Conservation (phyloP, 1,140 invertebrate genomes). For the Brachionus angularis region DNA sequence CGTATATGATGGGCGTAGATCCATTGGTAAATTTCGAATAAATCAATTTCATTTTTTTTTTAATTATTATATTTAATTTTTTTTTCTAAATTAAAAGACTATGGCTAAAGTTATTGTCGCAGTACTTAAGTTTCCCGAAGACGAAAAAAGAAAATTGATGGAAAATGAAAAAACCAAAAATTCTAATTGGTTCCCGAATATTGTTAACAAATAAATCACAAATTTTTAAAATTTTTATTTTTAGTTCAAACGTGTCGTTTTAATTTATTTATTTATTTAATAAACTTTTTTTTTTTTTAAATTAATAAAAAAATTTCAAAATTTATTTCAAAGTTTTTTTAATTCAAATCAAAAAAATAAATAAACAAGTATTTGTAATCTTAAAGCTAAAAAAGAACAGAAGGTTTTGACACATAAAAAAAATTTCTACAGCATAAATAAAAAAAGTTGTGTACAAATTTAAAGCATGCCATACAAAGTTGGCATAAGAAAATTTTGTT, state of each 20-base stretch:
- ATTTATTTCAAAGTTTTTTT: no score
- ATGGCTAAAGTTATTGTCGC: conserved; percentile 42
- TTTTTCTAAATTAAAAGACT: conserved; percentile 27
- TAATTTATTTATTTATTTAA: conserved; percentile 6
- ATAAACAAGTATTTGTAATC: no score
- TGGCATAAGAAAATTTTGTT: no score
- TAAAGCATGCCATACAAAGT: no score
- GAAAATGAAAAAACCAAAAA: conserved; percentile 20
- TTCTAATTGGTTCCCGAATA: conserved; percentile 9
- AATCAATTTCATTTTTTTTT: background rate
- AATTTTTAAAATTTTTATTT: background rate
- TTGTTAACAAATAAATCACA: conserved; percentile 20
- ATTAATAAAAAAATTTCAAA: no score
- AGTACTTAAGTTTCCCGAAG: conserved; percentile 29
- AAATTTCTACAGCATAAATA: no score
- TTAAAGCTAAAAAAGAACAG: no score
- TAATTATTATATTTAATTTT: background rate
- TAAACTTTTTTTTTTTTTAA: background rate
- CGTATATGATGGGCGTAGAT: conserved; percentile 42
- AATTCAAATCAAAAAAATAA: no score
- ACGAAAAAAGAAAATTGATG: conserved; percentile 18
- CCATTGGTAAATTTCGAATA: background rate
- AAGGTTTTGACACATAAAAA: no score
- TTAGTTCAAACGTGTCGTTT: no score
- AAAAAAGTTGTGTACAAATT: no score